Percentiles rank a stretch among this genome's conserved stretches.
Evolutionary conservation across 2,797 vertebrate species (phyloP).

Genomic region (Enteromius viviparus): DNA sequence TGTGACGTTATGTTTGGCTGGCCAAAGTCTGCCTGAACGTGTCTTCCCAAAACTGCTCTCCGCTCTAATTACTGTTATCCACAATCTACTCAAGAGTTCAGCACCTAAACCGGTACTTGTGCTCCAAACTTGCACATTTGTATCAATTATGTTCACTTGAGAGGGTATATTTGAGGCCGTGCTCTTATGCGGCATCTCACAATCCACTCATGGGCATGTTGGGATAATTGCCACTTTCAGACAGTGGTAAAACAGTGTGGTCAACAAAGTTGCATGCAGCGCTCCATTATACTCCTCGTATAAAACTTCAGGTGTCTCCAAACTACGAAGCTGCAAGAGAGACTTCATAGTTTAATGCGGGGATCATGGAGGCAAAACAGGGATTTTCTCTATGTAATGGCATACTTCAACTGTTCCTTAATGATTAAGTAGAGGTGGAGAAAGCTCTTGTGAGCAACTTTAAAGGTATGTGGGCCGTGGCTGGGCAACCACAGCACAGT

Average conservation of each 20-base stretch:
- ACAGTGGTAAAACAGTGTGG: conserved; percentile 43
- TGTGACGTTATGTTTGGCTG: conserved; percentile 21
- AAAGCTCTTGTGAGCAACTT: conserved; percentile 68
- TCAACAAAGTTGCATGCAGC: conserved; percentile 36
- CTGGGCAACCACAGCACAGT: conserved; percentile 62
- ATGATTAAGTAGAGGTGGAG: conserved; percentile 68
- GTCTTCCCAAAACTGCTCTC: conserved; percentile 33
- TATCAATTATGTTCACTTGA: conserved; percentile 52
- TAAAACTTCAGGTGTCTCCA: conserved; percentile 61
- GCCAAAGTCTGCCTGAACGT: conserved; percentile 42
- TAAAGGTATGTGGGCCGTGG: conserved; percentile 67
- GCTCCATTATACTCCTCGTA: conserved; percentile 24
- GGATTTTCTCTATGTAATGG: conserved; percentile 37
- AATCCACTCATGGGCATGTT: conserved; percentile 39
- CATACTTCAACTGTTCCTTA: conserved; percentile 59
- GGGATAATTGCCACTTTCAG: conserved; percentile 51
- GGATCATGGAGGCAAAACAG: conserved; percentile 32
- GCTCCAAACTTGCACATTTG: conserved; percentile 54
- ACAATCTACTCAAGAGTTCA: conserved; percentile 48
- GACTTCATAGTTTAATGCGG: conserved; percentile 19
- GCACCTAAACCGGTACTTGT: conserved; percentile 49
- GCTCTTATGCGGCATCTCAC: conserved; percentile 32
- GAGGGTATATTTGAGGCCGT: conserved; percentile 40
- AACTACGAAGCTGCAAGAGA: conserved; percentile 24
- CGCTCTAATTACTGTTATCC: conserved; percentile 57